A percentile compares a stretch with the other conserved stretches of the same genome.
Conservation (phyloP, 2,888 invertebrate genomes). For the Scaptomyza flava region DNA sequence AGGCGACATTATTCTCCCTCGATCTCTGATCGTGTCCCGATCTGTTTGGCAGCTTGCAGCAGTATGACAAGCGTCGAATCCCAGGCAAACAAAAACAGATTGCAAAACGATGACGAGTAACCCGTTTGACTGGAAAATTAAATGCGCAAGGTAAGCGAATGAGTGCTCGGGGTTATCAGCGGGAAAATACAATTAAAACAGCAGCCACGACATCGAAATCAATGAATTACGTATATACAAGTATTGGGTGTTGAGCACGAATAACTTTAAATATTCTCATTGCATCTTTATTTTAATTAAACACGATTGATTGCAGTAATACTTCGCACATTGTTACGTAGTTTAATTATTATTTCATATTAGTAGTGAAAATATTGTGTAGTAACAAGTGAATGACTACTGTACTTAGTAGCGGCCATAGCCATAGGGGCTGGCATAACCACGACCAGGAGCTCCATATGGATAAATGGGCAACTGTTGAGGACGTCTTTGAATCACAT, state of each 20-base stretch:
- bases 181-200: constrained; percentile 19
- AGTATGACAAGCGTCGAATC: constrained; percentile 3
- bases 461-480: constrained; percentile 25
- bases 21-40: constrained; percentile 19
- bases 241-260: constrained; percentile 3
- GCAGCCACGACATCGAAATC: constrained; percentile 21
- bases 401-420: constrained; percentile 41
- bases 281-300: constrained; percentile 20
- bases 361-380: no score
- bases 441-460: constrained; percentile 32
- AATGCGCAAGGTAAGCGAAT: constrained; percentile 25
- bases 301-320: constrained; percentile 13
- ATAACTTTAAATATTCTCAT: not conserved
- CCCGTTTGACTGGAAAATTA: constrained; percentile 43
- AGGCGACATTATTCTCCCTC: constrained; percentile 19
- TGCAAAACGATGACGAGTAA: constrained; percentile 14
- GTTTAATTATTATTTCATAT: no score
- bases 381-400: not conserved
- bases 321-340: no score
- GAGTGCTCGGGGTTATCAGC: constrained; percentile 44
- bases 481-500: constrained; percentile 43
- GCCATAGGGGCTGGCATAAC: constrained; percentile 47
- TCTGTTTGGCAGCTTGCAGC: constrained; percentile 27
- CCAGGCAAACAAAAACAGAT: not conserved
- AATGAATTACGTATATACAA: constrained; percentile 15